Conservation (phyloP, 2,797 vertebrate genomes). For the Chelon labrosus region DNA sequence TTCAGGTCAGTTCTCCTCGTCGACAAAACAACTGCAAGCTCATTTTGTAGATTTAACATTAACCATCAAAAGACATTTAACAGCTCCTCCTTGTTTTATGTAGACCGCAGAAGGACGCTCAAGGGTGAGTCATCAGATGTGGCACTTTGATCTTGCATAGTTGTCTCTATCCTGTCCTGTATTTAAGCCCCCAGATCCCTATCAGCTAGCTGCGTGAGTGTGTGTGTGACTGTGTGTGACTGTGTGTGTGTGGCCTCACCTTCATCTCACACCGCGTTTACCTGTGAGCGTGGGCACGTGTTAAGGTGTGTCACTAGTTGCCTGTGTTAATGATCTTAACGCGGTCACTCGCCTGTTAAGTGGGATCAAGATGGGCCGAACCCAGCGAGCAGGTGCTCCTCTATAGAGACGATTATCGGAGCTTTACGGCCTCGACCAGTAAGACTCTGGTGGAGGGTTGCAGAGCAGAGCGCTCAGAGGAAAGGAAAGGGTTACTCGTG, state of each 20-base stretch:
- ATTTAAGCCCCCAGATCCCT: constrained; percentile 54
- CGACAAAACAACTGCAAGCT: background rate
- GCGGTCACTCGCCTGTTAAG: constrained; percentile 73
- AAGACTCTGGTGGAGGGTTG: constrained; percentile 16
- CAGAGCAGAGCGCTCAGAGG: constrained; percentile 5
- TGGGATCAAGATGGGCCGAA: constrained; percentile 66
- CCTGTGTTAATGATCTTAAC: constrained; percentile 72
- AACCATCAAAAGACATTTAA: constrained; percentile 16
- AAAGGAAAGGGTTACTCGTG: too few species aligned
- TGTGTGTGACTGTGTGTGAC: background rate
- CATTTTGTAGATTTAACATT: background rate
- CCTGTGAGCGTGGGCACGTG: constrained; percentile 53
- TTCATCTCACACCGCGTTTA: constrained; percentile 44
- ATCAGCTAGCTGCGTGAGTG: constrained; percentile 21
- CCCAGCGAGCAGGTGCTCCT: constrained; percentile 60
- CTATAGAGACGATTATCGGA: constrained; percentile 67
- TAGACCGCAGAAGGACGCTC: constrained; percentile 85
- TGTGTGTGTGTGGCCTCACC: constrained; percentile 13
- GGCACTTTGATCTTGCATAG: constrained; percentile 25
- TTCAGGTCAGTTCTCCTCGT: constrained; percentile 87
- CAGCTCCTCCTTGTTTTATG: constrained; percentile 50
- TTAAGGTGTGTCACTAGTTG: constrained; percentile 56
- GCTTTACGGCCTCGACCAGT: constrained; percentile 59
- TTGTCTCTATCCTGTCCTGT: constrained; percentile 21
- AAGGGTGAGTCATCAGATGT: constrained; percentile 81